Percentiles rank a stretch among this genome's conserved stretches.
Evolutionary conservation across 2,888 invertebrate species (phyloP).

Genomic region (Brachyptera risi): DNA sequence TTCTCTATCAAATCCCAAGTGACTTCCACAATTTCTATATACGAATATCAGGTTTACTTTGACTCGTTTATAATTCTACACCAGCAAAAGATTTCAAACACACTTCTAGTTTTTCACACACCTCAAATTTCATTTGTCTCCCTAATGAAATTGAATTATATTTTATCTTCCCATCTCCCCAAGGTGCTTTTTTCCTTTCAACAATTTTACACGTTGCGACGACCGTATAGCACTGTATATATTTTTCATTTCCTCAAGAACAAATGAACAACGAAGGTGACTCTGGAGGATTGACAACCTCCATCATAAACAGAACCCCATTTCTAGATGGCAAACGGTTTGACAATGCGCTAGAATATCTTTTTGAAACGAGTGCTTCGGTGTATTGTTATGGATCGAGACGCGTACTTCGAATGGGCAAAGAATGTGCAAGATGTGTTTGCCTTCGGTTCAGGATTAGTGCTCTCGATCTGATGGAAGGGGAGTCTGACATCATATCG

Average conservation of each 20-base stretch:
- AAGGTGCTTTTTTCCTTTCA: conserved; percentile 4
- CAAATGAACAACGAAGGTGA: conserved; percentile 19
- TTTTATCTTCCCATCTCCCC: conserved; percentile 1
- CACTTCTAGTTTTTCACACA: conserved; percentile 9
- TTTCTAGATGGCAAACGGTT: conserved; percentile 1
- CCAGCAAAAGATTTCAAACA: conserved; percentile 18
- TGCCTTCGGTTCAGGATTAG: neutral
- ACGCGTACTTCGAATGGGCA: neutral
- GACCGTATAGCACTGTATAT: neutral
- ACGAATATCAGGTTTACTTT: too few species aligned
- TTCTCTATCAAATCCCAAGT: conserved; percentile 1
- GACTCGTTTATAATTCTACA: conserved; percentile 19
- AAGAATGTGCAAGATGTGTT: too few species aligned
- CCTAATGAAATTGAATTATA: conserved; percentile 19
- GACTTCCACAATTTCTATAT: neutral
- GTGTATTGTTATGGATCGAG: neutral
- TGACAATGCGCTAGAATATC: conserved; percentile 4
- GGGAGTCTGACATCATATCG: conserved; percentile 24
- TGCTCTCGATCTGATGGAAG: conserved; percentile 10
- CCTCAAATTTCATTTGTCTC: conserved; percentile 21
- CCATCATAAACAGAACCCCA: conserved; percentile 19
- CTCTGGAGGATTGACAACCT: conserved; percentile 13
- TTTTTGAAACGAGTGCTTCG: conserved; percentile 3
- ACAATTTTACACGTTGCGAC: neutral
- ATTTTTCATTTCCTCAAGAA: conserved; percentile 21